A percentile compares a stretch with the other conserved stretches of the same genome.
Conservation (phyloP, 2,113 vertebrate genomes). For the Larimichthys polyactis region DNA sequence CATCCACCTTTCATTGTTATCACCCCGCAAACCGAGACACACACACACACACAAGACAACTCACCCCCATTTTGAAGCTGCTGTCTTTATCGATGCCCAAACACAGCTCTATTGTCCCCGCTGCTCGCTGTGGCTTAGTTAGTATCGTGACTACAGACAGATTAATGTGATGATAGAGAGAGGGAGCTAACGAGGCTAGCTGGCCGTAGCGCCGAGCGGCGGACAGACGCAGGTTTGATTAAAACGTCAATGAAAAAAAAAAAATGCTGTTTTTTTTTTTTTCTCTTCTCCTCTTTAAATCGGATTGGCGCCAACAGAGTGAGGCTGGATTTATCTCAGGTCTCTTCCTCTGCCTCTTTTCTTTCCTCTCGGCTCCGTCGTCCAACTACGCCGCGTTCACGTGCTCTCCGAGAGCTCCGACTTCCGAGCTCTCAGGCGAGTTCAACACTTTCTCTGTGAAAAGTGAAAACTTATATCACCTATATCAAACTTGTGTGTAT, state of each 20-base stretch:
- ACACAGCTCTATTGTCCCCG: constrained; percentile 73
- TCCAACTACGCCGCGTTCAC: constrained; percentile 66
- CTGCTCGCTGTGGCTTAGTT: constrained; percentile 47
- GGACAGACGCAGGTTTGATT: neutral
- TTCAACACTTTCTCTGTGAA: neutral
- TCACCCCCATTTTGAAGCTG: constrained; percentile 77
- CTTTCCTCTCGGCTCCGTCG: constrained; percentile 57
- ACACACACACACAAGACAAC: constrained; percentile 18
- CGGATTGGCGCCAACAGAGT: constrained; percentile 76
- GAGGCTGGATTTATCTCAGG: constrained; percentile 54
- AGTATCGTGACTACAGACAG: constrained; percentile 56
- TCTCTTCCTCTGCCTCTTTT: constrained; percentile 58
- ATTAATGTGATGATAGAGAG: constrained; percentile 67
- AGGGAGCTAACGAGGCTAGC: constrained; percentile 68
- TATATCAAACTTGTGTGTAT: too few species aligned
- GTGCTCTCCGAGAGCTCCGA: constrained; percentile 40
- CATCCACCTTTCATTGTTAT: constrained; percentile 17
- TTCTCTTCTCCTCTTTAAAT: constrained; percentile 22
- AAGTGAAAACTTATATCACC: too few species aligned
- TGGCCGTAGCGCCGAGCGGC: constrained; percentile 18
- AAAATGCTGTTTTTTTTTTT: constrained; percentile 19
- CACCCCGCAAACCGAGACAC: neutral
- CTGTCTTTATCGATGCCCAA: constrained; percentile 50
- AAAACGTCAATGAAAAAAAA: constrained; percentile 24
- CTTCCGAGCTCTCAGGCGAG: fast-evolving